Evolutionary conservation across 2,113 vertebrate species (phyloP).

Genomic region (Echinops telfairi): DNA sequence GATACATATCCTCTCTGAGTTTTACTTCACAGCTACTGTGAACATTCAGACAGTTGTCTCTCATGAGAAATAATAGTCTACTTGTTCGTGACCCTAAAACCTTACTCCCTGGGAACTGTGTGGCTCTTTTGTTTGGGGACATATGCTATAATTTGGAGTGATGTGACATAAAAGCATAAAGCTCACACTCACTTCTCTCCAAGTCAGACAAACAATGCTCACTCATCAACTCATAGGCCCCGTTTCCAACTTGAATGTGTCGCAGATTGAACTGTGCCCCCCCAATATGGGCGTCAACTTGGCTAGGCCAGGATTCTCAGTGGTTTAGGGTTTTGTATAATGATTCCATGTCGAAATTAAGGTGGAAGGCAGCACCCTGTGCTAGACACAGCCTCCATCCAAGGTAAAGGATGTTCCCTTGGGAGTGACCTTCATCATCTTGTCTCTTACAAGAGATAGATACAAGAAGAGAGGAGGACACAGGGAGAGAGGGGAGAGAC

Average conservation of each 20-base stretch:
- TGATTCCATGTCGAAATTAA: too few relatives aligned
- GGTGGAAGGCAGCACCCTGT: too few relatives aligned
- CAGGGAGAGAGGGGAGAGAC: too few relatives aligned
- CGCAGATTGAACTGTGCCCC: too few relatives aligned
- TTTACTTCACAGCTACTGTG: not conserved
- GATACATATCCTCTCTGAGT: not conserved
- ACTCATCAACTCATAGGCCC: not conserved
- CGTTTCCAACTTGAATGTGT: not conserved
- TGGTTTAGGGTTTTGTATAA: too few relatives aligned
- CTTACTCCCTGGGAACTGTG: not conserved
- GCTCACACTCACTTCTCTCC: not conserved
- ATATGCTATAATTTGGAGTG: not conserved
- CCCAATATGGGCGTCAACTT: too few relatives aligned
- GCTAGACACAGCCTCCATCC: too few relatives aligned
- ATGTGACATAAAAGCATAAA: not conserved
- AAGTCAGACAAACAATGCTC: not conserved
- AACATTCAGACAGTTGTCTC: not conserved
- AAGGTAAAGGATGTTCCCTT: too few relatives aligned
- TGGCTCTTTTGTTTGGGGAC: not conserved
- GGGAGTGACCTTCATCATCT: too few relatives aligned
- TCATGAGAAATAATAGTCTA: not conserved
- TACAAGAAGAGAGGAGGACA: too few relatives aligned
- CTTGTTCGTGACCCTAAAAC: not conserved
- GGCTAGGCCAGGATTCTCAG: too few relatives aligned
- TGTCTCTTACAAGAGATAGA: too few relatives aligned